Evolutionary conservation across 2,888 invertebrate genomes (phyloP).

Genomic region (Blomia tropicalis): DNA sequence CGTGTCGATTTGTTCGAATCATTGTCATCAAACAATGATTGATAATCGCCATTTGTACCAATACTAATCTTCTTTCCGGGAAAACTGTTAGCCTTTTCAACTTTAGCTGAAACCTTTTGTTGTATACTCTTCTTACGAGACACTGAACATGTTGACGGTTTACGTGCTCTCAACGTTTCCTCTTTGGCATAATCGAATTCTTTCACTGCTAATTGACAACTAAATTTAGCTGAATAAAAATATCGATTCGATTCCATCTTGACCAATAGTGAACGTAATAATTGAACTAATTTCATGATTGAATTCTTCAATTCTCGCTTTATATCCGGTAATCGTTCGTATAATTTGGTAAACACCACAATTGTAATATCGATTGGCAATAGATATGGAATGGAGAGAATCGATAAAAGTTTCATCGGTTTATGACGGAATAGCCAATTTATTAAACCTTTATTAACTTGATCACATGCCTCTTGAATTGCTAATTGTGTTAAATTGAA

Average conservation of each 20-base stretch:
- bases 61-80: not conserved
- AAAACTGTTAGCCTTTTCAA: conserved; percentile 23
- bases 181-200: conserved; percentile 39
- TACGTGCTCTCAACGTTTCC: conserved; percentile 20
- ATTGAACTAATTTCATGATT: conserved; percentile 40
- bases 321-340: conserved; percentile 20
- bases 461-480: conserved; percentile 80
- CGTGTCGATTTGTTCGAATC: not conserved
- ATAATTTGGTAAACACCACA: conserved; percentile 36
- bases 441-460: conserved; percentile 72
- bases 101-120: not conserved
- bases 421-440: conserved; percentile 76
- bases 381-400: conserved; percentile 66
- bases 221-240: conserved; percentile 38
- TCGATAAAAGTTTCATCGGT: conserved; percentile 59
- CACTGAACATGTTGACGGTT: not conserved
- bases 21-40: not conserved
- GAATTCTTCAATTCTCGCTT: conserved; percentile 22
- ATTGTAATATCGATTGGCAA: conserved; percentile 66
- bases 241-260: conserved; percentile 37
- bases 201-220: conserved; percentile 50
- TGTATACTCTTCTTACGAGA: not conserved
- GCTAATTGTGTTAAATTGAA: conserved; percentile 36
- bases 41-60: not conserved
- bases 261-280: conserved; percentile 41